A percentile compares a stretch with the other conserved stretches of the same genome.
Conservation (phyloP, 2,888 invertebrate genomes). For the Baronia brevicornis region DNA sequence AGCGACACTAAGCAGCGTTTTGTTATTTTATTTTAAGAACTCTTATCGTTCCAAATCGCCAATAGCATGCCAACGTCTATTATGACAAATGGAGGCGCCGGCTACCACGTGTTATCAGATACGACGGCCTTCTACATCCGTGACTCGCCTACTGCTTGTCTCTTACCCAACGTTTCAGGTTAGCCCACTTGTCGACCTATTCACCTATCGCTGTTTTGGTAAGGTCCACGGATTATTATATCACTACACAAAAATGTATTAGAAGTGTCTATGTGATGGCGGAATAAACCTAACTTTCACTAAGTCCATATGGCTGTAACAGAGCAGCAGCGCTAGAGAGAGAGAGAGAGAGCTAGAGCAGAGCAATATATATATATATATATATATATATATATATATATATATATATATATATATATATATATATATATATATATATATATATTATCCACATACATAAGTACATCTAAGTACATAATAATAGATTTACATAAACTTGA, state of each 20-base stretch:
- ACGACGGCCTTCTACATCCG: conserved; percentile 19
- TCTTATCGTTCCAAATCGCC: conserved; percentile 11
- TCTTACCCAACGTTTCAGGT: conserved; percentile 11
- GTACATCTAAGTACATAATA: too few species aligned
- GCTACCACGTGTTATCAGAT: conserved; percentile 24
- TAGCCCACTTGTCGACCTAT: conserved; percentile 14
- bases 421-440: background rate
- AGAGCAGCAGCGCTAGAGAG: too few species aligned
- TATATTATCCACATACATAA: too few species aligned
- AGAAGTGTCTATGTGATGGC: too few species aligned
- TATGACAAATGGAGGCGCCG: conserved; percentile 39
- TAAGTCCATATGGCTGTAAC: too few species aligned
- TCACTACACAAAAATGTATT: background rate
- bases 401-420: background rate
- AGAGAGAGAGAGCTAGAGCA: too few species aligned
- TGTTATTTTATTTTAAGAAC: conserved; percentile 3
- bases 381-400: too few species aligned
- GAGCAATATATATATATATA: too few species aligned
- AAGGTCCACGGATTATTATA: conserved; percentile 2
- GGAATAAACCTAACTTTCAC: too few species aligned
- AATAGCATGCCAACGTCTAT: conserved; percentile 24
- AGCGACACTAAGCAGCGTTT: conserved; percentile 4
- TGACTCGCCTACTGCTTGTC: conserved; percentile 12
- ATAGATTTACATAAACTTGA: too few species aligned
- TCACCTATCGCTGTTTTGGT: background rate